These are phyloP conservation scores for Dolichopus griseipennis DNA, from an alignment of 2,888 invertebrate genomes.

Conservation along the genomic window DNA sequence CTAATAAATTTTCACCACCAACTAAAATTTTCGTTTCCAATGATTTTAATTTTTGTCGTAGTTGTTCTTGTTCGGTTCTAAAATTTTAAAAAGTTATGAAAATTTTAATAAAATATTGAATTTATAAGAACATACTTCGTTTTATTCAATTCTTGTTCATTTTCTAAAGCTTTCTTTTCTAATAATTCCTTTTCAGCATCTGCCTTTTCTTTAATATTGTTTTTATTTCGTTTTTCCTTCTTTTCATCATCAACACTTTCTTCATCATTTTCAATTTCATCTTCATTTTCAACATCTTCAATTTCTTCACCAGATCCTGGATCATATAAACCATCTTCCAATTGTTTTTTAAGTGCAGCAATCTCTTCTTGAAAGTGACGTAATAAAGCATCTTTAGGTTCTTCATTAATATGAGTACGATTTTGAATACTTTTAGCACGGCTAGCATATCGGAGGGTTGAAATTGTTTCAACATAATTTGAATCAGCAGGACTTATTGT, in stretches of 20 bases:
- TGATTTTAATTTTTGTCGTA: constrained; percentile 76
- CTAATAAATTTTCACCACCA: constrained; percentile 95
- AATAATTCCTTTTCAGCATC: constrained; percentile 58
- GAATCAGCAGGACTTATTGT: constrained; percentile 94
- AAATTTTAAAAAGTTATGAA: constrained; percentile 12
- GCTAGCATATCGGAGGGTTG: constrained; percentile 92
- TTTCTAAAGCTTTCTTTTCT: constrained; percentile 55
- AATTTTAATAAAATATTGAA: background rate
- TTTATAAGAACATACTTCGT: constrained; percentile 51
- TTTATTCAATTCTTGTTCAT: constrained; percentile 64
- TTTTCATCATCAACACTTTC: constrained; percentile 49
- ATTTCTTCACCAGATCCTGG: constrained; percentile 34
- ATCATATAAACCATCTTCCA: constrained; percentile 57
- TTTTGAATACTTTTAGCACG: constrained; percentile 97
- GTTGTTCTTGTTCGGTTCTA: constrained; percentile 62
- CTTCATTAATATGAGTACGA: constrained; percentile 90
- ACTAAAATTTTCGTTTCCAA: constrained; percentile 94
- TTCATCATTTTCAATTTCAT: constrained; percentile 46
- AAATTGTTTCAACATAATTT: constrained; percentile 96
- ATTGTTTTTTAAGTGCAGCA: constrained; percentile 75
- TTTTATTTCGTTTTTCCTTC: constrained; percentile 48
- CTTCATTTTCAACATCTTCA: constrained; percentile 47
- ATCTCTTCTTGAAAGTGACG: constrained; percentile 96
- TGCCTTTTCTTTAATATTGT: constrained; percentile 42
- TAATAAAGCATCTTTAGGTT: constrained; percentile 92